Conservation (phyloP, 2,888 invertebrate genomes). For the Eupithecia pulchellata region DNA sequence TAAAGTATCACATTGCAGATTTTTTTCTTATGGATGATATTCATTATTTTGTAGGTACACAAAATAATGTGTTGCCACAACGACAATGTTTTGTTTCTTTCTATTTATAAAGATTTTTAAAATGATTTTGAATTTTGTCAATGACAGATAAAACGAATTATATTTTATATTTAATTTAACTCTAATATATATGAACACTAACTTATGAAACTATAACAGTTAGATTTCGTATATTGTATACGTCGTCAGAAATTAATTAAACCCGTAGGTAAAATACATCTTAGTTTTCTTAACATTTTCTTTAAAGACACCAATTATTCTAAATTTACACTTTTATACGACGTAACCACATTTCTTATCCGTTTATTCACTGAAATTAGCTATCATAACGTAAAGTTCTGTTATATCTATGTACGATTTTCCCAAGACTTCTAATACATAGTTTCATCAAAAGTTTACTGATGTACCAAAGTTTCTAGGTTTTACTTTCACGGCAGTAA, state of each 20-base stretch:
- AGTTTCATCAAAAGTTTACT: neutral
- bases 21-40: conserved; percentile 13
- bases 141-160: neutral
- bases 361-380: neutral
- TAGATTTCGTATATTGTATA: neutral
- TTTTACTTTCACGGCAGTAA: neutral
- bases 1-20: conserved; percentile 38
- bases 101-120: neutral
- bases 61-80: neutral
- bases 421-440: neutral
- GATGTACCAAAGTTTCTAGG: neutral
- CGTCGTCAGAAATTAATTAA: neutral
- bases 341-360: neutral
- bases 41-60: neutral
- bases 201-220: neutral
- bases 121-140: neutral
- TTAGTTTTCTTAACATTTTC: neutral
- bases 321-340: neutral
- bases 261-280: neutral
- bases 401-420: neutral
- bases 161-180: neutral
- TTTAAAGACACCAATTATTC: neutral
- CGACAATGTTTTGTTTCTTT: neutral
- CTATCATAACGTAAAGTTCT: neutral
- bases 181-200: conserved; percentile 1